phyloP scores from a whole-genome alignment of 2,888 invertebrate genomes.

The Luperina nickerlii region DNA sequence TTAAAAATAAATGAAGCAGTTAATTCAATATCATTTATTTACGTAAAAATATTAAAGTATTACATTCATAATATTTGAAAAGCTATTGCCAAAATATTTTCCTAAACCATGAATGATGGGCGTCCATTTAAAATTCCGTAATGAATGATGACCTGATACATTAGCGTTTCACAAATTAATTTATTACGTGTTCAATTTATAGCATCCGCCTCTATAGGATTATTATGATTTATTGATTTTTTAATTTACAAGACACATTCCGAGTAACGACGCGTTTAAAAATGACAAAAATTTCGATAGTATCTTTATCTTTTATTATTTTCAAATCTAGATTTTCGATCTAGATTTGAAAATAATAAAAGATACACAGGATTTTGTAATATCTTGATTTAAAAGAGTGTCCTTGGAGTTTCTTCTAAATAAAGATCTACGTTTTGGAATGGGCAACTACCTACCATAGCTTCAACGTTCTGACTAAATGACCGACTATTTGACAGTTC shows the following conservation, averaged over 20 bases:
- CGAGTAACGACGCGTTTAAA: slow-evolving; percentile 3
- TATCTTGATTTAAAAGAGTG: background rate
- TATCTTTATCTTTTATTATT: too few relatives aligned
- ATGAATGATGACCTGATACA: slow-evolving; percentile 19
- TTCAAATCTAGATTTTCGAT: too few relatives aligned
- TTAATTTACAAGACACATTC: slow-evolving; percentile 15
- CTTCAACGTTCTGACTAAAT: background rate
- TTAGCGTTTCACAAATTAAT: slow-evolving; percentile 45
- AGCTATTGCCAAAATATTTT: slow-evolving; percentile 24
- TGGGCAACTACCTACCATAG: too few relatives aligned
- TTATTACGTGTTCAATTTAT: slow-evolving; percentile 41
- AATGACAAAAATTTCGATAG: background rate
- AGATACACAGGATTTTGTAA: background rate
- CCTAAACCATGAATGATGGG: slow-evolving; percentile 13
- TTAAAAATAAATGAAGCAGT: background rate
- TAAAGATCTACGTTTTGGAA: background rate
- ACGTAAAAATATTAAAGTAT: background rate
- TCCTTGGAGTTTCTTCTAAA: background rate
- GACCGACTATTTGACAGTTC: background rate
- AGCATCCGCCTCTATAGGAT: background rate
- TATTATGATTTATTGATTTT: slow-evolving; percentile 39
- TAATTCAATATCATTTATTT: background rate
- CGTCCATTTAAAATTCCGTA: slow-evolving; percentile 21
- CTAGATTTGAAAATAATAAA: background rate
- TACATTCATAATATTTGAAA: slow-evolving; percentile 5